Evolutionary conservation across 2,797 vertebrate genomes (phyloP), one percentile per base, ranked within the genome.

Genomic region (Danio tinwini): DNA sequence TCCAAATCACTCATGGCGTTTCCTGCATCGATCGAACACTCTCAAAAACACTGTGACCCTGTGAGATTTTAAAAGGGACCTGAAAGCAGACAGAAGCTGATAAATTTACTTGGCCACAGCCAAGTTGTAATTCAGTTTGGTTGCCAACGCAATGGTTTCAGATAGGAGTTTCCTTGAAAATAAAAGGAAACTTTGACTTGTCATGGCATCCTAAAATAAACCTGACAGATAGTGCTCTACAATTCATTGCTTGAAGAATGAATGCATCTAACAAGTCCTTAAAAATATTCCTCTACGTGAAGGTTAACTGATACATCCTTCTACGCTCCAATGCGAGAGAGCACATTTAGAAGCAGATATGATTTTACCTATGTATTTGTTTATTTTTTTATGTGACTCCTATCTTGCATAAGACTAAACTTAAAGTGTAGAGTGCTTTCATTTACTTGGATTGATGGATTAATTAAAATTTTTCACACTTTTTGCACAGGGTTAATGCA

Each of bases 281-380:
- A 65, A 37, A 55, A 65, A 67, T 67, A 76, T 56, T 76, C 19
- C 47, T 45, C 67, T 52, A 77, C 47, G 21, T 68, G 75, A 77
- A 77, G 75, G 75, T 68, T 77, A 77, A 68, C 19, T 58, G 63
- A 76, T 58, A 63, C 67, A 64, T 74, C 50, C 62, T 74, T 73
- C 53, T 29, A 40, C 14, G 70, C 63, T 44, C 47, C 42, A 45
- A 17, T 68, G 74, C 19, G 5, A 42, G 63, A 49, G 19, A 39
- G 9, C 2, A 0, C 50, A 37, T 67, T 67, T 39, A 63, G 63
- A 62, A 59, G 49, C 14, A 68, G 40, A 67, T 72, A 45, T 56
- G 62, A 67, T 65, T 63, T 65, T 45, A 53, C n/a, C n/a, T n/a
- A n/a, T n/a, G n/a, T 8, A 56, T 45, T 65, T 45, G 58, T 72